Evolutionary conservation across 2,888 invertebrate genomes (phyloP), one percentile per base, ranked within the genome.

Genomic region (Brassicogethes aeneus): DNA sequence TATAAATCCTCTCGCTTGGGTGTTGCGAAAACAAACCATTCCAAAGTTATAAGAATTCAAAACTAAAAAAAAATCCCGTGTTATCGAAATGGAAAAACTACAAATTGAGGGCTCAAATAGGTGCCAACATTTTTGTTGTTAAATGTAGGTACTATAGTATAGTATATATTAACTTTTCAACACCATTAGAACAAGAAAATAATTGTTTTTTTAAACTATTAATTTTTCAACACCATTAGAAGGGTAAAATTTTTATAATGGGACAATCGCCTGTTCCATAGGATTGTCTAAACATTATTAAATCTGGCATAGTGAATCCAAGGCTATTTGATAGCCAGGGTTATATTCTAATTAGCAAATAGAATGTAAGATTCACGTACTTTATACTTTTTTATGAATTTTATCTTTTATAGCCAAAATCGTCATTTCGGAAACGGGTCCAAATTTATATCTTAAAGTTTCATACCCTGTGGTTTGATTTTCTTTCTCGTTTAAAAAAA

Each of bases 381-480:
- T 23, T 23, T 10, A 23, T 23, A 23, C 23, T 23, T 23, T 23
- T n/a, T 23, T 23, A 23, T 23, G 23, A 23, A 23, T 23, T 23
- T 23, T 23, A 23, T 23, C 5, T 37, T 37, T 13, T 37, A 30
- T 29, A 13, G 15, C 15, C 13, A 37, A 17, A 30, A 15, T 37
- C 29, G 38, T 38, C 38, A 38, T 38, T 32, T 38, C 33, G 33
- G 38, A 31, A 38, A 38, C 32, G 30, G 41, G 23, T 23, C 23
- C 23, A 23, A 23, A 23, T 23, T 23, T 10, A 23, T 23, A 23
- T 23, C 10, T 23, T 23, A 23, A 23, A 23, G 23, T 23, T 23
- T 10, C 23, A 23, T 23, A 23, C 23, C 23, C 23, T 23, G 23
- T 23, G 23, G 23, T 23, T 23, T 23, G 23, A 23, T 23, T 23